Base-by-base conservation (phyloP, 2,797 vertebrate species). In the Smutsia temminckii region DNA sequence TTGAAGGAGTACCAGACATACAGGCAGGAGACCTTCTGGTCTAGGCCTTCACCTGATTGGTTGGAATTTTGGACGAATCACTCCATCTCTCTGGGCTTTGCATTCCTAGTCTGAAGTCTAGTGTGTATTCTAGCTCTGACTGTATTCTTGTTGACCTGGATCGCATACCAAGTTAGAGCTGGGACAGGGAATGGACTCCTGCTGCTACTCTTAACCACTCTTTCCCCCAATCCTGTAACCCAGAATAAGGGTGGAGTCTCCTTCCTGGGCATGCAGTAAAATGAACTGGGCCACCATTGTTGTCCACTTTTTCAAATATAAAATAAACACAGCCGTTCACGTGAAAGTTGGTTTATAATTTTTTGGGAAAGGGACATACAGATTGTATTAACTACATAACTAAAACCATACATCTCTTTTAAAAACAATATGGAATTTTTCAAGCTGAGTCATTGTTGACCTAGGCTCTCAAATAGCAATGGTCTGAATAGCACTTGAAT, bases 381-480 rank as follows among this genome's bases (percentile, higher is more conserved):
- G 59, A 93, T 80, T 95, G n/a, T 91, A 42, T 80, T 92, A 88
- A 78, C 61, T 88, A 0, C 37, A 13, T 92, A 85, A 71, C 66
- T 89, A 81, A 91, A 86, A 51, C 53, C 61, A 32, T 91, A 57
- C n/a, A 93, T n/a, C 63, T 94, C 94, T 91, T 86, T 96, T 96
- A 81, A 95, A 94, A 94, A 75, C 55, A 91, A 59, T 91, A 64
- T n/a, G 46, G 86, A 95, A 57, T 49, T 93, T 97, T 97, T 97
- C 64, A 92, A 91, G 93, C 95, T 93, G 92, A 97, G 91, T 97
- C 95, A 97, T 94, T 97, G 95, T 97, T 97, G 97, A 97, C 91
- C 94, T 91, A 95, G 91, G 85, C 64, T 93, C 75, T 97, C 85
- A 95, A 96, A 96, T 93, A 97, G 96, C 91, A 84, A 11, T 93